Conservation (phyloP, 2,113 vertebrate species). For the Catharus fuscescens region DNA sequence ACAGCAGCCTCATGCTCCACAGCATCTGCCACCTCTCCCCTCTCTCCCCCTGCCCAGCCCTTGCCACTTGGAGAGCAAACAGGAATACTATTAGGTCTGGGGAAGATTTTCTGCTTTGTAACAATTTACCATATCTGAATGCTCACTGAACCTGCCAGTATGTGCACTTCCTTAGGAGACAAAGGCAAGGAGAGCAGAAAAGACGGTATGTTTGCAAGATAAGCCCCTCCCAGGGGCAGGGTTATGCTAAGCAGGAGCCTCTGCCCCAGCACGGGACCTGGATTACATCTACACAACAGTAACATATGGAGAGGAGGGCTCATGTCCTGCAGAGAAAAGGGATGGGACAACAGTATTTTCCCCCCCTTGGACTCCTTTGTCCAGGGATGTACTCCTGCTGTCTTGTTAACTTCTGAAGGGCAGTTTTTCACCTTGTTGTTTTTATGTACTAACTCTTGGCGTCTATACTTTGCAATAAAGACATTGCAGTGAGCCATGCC, state of each 20-base stretch:
- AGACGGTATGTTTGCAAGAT: not conserved
- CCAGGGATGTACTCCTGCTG: not conserved
- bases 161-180: not conserved
- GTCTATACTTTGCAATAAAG: not conserved
- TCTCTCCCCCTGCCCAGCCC: not conserved
- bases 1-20: not conserved
- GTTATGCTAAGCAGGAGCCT: not conserved
- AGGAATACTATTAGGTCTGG: accelerated
- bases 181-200: not conserved
- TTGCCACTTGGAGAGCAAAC: not conserved
- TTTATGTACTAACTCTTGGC: not conserved
- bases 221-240: slow-evolving; percentile 32
- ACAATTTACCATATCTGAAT: not conserved
- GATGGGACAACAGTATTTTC: not conserved
- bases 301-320: not conserved
- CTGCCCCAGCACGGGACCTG: not conserved
- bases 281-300: not conserved
- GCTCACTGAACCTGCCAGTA: not conserved
- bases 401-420: not conserved
- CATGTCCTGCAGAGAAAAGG: not conserved
- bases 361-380: not conserved
- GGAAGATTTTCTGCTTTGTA: not conserved
- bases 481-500: not conserved
- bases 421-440: not conserved
- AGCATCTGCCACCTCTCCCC: slow-evolving; percentile 22